These are phyloP conservation scores for Cynopterus sphinx DNA, from an alignment of 2,797 vertebrate genomes.

Conservation along the genomic window DNA sequence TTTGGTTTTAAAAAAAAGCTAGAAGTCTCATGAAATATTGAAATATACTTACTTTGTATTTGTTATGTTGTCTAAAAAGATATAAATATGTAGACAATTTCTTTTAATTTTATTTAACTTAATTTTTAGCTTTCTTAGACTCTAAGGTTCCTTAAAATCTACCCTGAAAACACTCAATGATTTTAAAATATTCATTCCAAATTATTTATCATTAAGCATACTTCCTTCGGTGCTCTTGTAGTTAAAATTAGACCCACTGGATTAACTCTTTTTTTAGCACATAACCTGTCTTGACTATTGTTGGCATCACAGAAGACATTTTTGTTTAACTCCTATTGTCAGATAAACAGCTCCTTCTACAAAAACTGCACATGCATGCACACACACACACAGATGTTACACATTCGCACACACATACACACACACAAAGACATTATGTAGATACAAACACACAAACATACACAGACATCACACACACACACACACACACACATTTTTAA, in stretches of 20 bases:
- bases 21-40: not conserved
- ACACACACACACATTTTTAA: not conserved
- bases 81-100: not conserved
- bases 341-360: not conserved
- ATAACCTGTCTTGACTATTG: not conserved
- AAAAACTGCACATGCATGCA: not conserved
- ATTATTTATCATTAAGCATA: not conserved
- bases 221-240: not conserved
- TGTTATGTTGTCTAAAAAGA: not conserved
- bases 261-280: not conserved
- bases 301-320: not conserved
- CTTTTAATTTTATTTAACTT: not conserved
- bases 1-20: not conserved
- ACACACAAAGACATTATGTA: not conserved
- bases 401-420: not conserved
- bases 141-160: not conserved
- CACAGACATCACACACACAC: not conserved
- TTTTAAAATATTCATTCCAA: not conserved
- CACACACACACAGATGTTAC: not conserved
- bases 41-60: not conserved
- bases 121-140: constrained; percentile 36
- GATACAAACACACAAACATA: not conserved
- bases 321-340: not conserved
- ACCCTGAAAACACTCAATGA: not conserved
- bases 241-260: not conserved